phyloP scores from a whole-genome alignment of 1,140 invertebrate genomes.

The Drosophila bocki region DNA sequence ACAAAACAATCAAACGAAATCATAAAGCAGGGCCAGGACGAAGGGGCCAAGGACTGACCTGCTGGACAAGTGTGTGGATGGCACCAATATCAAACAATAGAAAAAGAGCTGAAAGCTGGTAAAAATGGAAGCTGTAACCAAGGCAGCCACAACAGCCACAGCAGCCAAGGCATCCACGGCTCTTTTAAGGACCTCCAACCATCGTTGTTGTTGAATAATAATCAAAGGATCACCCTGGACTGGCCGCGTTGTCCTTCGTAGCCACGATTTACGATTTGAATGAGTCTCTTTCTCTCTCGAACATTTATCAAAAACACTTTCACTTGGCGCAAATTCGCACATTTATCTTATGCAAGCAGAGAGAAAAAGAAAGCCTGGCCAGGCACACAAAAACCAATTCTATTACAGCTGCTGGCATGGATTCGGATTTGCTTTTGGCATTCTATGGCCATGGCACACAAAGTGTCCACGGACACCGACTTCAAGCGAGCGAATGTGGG shows the following conservation, averaged over 20 bases:
- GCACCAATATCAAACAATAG: constrained; percentile 40
- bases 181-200: constrained; percentile 19
- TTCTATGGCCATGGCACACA: constrained; percentile 50
- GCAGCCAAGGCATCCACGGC: neutral
- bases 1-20: constrained; percentile 53
- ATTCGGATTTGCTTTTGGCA: constrained; percentile 31
- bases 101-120: constrained; percentile 7
- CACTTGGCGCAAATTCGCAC: constrained; percentile 57
- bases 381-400: constrained; percentile 46
- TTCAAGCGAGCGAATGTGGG: constrained; percentile 15
- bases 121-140: constrained; percentile 17
- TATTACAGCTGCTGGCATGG: constrained; percentile 52
- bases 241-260: constrained; percentile 15
- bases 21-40: constrained; percentile 40
- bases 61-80: constrained; percentile 31
- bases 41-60: neutral
- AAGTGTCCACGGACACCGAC: constrained; percentile 47
- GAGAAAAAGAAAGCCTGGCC: constrained; percentile 5
- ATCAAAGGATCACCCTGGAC: constrained; percentile 28
- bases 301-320: constrained; percentile 65
- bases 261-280: constrained; percentile 35
- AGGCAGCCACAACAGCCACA: constrained; percentile 2
- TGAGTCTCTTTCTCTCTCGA: constrained; percentile 6
- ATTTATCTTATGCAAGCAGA: constrained; percentile 55
- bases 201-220: constrained; percentile 25